Percentiles rank a stretch among this genome's conserved stretches.
These are phyloP conservation scores for Eremobia ochroleuca DNA, from an alignment of 2,888 invertebrate genomes.

Conservation along the genomic window DNA sequence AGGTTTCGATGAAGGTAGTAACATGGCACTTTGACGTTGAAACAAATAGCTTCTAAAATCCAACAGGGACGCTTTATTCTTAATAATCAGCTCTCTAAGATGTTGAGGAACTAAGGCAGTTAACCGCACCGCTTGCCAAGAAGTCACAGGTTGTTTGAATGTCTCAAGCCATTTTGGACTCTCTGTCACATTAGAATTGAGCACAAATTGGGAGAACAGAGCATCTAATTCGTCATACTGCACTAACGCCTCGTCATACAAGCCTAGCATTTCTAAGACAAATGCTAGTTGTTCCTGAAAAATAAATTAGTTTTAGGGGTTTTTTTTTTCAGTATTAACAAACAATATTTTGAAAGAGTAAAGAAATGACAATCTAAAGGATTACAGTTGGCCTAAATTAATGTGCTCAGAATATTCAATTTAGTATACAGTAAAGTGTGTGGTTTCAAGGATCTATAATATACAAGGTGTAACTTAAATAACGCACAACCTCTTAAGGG, in stretches of 20 bases:
- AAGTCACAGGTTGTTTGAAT: slow-evolving; percentile 95
- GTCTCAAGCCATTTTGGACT: slow-evolving; percentile 96
- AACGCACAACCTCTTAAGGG: no score
- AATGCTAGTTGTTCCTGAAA: slow-evolving; percentile 98
- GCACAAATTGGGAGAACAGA: slow-evolving; percentile 98
- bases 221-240: slow-evolving; percentile 99
- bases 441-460: no score
- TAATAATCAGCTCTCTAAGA: slow-evolving; percentile 87
- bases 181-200: slow-evolving; percentile 97
- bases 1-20: slow-evolving; percentile 93
- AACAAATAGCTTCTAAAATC: slow-evolving; percentile 98
- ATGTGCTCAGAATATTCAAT: not conserved
- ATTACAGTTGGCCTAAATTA: not conserved
- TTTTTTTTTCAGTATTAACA: not conserved
- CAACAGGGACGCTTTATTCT: slow-evolving; percentile 93
- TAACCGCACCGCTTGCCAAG: slow-evolving; percentile 96
- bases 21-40: slow-evolving; percentile 97
- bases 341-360: not conserved
- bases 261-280: slow-evolving; percentile 97
- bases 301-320: not conserved
- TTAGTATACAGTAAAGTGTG: not conserved
- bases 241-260: slow-evolving; percentile 98
- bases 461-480: no score
- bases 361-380: not conserved
- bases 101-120: slow-evolving; percentile 91